Evolutionary conservation across 2,797 vertebrate species (phyloP), one percentile per base, ranked within the genome.

Genomic region (Champsocephalus gunnari): DNA sequence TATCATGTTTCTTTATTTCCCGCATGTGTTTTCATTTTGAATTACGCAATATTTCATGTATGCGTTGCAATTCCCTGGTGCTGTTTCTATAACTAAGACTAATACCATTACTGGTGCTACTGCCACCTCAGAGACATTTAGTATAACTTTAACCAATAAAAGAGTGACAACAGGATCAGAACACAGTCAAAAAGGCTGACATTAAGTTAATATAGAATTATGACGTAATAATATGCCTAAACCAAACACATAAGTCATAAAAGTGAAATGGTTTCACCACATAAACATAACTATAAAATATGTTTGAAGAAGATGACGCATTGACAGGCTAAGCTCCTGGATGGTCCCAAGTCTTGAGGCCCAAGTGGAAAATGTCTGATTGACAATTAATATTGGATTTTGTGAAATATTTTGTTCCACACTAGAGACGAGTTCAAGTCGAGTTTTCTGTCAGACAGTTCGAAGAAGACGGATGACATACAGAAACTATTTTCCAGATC

Each of bases 241-340:
- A 51, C 32, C 48, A 80, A 84, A 82, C 64, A 85, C 63, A 86
- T 74, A 66, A 64, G 75, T 66, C 16, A 5, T 79, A 68, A 77
- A 85, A 70, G 28, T 61, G 74, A 88, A 77, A 76, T 60, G 24
- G 17, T 75, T 81, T 75, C 24, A 66, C 69, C 62, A 16, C 43
- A 68, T 75, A n/a, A 60, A 62, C 73, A 58, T 10, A 38, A 49
- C 43, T 51, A 47, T 66, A 51, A 74, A 79, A 63, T 67, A 9
- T 69, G 63, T 88, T 76, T 61, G 49, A 80, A 68, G 71, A 87
- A 76, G 73, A 89, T 80, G 75, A 84, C 24, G 85, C 79, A 85
- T 41, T 65, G 81, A 90, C 86, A 87, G 71, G 44, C n/a, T 82
- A 84, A 90, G 81, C 76, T 65, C 49, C 74, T 75, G 59, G 60